Conservation (phyloP, 2,888 invertebrate genomes). For the Cerastis rubricosa region DNA sequence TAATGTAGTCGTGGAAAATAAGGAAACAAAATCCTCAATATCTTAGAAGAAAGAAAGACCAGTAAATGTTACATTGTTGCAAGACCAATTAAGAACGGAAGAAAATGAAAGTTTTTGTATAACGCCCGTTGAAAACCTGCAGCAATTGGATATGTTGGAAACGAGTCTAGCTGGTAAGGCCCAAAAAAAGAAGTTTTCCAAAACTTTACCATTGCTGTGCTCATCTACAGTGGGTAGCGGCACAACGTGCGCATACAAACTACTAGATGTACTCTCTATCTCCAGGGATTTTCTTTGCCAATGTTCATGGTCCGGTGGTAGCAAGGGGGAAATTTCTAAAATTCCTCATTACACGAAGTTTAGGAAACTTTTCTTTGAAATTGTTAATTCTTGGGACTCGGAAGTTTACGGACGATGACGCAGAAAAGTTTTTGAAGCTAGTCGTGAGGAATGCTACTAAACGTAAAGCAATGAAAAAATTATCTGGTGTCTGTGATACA, state of each 20-base stretch:
- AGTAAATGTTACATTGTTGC: no score
- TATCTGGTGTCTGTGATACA: no score
- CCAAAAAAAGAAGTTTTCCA: constrained; percentile 26
- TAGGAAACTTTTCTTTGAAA: constrained; percentile 21
- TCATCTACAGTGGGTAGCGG: constrained; percentile 24
- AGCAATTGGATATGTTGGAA: no score
- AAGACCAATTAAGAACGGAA: no score
- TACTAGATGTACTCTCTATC: constrained; percentile 27
- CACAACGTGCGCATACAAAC: constrained; percentile 31
- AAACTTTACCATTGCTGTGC: constrained; percentile 27
- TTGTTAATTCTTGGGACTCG: constrained; percentile 28
- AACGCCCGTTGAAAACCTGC: no score
- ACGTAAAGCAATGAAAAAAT: constrained; percentile 28
- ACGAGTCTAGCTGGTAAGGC: constrained; percentile 19
- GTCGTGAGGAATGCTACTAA: constrained; percentile 19
- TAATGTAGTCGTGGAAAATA: no score
- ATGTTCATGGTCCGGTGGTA: constrained; percentile 43
- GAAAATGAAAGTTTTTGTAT: no score
- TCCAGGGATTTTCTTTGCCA: constrained; percentile 30
- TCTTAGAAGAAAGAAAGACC: no score
- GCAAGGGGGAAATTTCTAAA: constrained; percentile 34
- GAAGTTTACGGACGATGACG: constrained; percentile 24
- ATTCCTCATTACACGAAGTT: constrained; percentile 28
- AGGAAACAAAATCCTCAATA: no score
- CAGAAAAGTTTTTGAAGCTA: constrained; percentile 31